Base-by-base conservation (phyloP, 2,888 invertebrate genomes). In the Bimastos eiseni region DNA sequence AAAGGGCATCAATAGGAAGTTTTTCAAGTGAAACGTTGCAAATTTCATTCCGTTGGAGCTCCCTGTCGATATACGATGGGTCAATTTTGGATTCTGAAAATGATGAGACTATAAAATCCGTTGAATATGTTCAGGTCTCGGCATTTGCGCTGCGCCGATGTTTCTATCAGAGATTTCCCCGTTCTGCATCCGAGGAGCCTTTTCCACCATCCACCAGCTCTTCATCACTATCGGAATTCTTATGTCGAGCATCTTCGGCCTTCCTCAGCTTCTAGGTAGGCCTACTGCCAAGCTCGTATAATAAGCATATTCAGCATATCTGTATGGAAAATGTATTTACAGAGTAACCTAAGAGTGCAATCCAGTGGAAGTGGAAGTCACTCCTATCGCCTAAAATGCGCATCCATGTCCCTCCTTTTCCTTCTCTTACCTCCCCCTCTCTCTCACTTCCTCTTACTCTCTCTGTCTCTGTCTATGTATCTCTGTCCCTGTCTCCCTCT, bases 141-240 rank as follows among this genome's bases (percentile, higher is more conserved):
- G 97, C 94, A 97, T 98, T 0, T 98, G 98, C 0, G 94, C 98
- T 0, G 97, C 97, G 0, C 98, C 98, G 0, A 97, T 98, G 97
- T 98, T 98, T 94, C 95, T 98, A 83, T 96, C 97, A 0, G 98
- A 98, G 95, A 97, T 98, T 94, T 97, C 98, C 0, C 98, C 98
- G 0, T 96, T 97, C 4, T 97, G 97, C 91, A 95, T 98, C 0
- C 95, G 98, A 91, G 98, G 98, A 90, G 98, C 95, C 6, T 94
- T 95, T 8, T 95, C 95, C 94, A 98, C 98, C 93, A 98, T 98
- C 95, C 98, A 98, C 96, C 98, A 99, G 96, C 96, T 99, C 95
- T 98, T 98, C 94, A 98, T 98, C 94, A 98, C 98, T 93, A 97
- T 98, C 94, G 98, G 98, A 94, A 97, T 99, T 95, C 96, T 98